Percentiles rank a stretch among this genome's conserved stretches.
These are phyloP conservation scores for Apolygus lucorum DNA, from an alignment of 1,140 invertebrate genomes.

Conservation along the genomic window DNA sequence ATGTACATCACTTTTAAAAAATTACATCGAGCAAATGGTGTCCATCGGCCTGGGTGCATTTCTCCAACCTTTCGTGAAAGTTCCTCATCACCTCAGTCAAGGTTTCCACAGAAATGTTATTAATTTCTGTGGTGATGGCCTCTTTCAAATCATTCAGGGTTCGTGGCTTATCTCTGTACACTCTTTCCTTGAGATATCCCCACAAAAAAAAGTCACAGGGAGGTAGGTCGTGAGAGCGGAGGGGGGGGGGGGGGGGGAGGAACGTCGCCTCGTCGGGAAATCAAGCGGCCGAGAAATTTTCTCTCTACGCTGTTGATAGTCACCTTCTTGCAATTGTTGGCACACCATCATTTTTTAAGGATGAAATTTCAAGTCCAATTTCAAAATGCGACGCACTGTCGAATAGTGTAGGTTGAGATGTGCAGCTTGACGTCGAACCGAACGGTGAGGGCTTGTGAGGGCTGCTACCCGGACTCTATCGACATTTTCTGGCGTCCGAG, in stretches of 20 bases:
- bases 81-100: neutral
- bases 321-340: neutral
- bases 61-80: slow-evolving; percentile 14
- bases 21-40: slow-evolving; percentile 12
- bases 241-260: slow-evolving; percentile 34
- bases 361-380: neutral
- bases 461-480: no score
- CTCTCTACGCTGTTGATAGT: no score
- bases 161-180: slow-evolving; percentile 33
- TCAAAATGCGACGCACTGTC: neutral
- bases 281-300: neutral
- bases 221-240: slow-evolving; percentile 34
- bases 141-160: slow-evolving; percentile 34
- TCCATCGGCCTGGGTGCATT: slow-evolving; percentile 18
- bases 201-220: slow-evolving; percentile 37
- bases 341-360: neutral
- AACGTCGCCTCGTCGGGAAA: slow-evolving; percentile 32
- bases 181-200: slow-evolving; percentile 32
- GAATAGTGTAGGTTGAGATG: neutral
- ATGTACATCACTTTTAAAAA: slow-evolving; percentile 19
- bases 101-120: slow-evolving; percentile 17
- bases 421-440: neutral
- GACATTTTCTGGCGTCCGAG: no score
- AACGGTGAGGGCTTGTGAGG: neutral
- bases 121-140: slow-evolving; percentile 31